These are phyloP conservation scores for Chamaetylas fuelleborni DNA, from an alignment of 2,113 vertebrate species.

Conservation along the genomic window DNA sequence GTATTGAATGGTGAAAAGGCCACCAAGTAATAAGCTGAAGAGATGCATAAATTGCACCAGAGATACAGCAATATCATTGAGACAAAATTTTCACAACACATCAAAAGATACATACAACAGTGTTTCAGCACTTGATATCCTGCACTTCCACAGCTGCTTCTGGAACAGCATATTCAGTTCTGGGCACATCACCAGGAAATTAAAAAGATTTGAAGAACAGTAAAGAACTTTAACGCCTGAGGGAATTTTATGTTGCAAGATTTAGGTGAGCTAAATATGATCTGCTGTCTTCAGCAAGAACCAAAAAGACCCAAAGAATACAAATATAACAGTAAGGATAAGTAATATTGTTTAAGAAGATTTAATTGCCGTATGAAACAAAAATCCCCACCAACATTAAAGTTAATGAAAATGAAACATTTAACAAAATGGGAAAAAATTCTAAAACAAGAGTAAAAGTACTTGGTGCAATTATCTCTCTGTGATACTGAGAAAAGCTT, in stretches of 20 bases:
- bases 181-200: not conserved
- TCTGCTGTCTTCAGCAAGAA: not conserved
- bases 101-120: not conserved
- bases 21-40: not conserved
- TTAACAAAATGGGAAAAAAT: not conserved
- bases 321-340: not conserved
- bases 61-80: not conserved
- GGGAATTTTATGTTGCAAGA: not conserved
- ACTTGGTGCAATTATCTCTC: not conserved
- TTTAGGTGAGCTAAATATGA: not conserved
- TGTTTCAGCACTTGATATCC: not conserved
- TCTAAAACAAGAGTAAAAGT: not conserved
- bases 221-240: not conserved
- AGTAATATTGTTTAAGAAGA: not conserved
- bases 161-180: not conserved
- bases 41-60: not conserved
- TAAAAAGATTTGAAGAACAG: not conserved
- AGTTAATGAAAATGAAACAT: not conserved
- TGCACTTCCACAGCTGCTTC: not conserved
- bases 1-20: not conserved
- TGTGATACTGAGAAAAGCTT: not conserved
- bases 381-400: not conserved
- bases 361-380: not conserved
- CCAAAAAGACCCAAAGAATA: not conserved
- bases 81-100: not conserved